phyloP scores from a whole-genome alignment of 2,888 invertebrate species.

The Oxyscelio sp. region DNA sequence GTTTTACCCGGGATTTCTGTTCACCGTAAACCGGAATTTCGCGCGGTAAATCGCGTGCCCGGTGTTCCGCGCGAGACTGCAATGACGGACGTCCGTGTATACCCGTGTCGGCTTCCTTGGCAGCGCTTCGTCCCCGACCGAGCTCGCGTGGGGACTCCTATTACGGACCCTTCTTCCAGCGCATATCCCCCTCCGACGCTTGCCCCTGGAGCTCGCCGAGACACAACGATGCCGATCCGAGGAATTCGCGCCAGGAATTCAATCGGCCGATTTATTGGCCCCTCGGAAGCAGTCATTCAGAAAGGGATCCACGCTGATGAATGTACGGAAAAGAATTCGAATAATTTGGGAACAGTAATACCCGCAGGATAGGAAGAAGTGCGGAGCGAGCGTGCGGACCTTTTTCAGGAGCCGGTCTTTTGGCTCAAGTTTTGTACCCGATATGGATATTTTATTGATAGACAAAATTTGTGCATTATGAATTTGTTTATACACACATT shows the following conservation, averaged over 20 bases:
- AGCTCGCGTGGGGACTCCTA: conserved; percentile 73
- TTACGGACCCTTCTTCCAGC: conserved; percentile 68
- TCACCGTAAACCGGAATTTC: conserved; percentile 46
- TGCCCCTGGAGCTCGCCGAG: conserved; percentile 55
- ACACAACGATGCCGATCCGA: conserved; percentile 63
- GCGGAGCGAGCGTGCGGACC: no score
- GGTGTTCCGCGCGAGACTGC: conserved; percentile 78
- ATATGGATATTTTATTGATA: no score
- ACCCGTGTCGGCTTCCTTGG: conserved; percentile 67
- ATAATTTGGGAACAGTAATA: conserved; percentile 49
- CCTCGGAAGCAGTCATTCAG: conserved; percentile 60
- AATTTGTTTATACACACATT: no score
- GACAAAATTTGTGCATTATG: no score
- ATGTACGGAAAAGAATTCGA: conserved; percentile 48
- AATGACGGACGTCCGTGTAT: conserved; percentile 73
- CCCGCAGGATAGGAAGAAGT: no score
- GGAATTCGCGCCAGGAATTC: conserved; percentile 81
- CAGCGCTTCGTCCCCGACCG: conserved; percentile 50
- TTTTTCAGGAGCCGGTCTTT: no score
- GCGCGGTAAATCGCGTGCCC: conserved; percentile 69
- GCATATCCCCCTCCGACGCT: conserved; percentile 52
- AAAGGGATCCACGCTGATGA: conserved; percentile 54
- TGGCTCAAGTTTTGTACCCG: no score
- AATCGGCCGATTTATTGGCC: conserved; percentile 74
- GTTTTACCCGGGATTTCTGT: no score